Evolutionary conservation across 2,888 invertebrate genomes (phyloP).

Genomic region (Argyresthia albistria): DNA sequence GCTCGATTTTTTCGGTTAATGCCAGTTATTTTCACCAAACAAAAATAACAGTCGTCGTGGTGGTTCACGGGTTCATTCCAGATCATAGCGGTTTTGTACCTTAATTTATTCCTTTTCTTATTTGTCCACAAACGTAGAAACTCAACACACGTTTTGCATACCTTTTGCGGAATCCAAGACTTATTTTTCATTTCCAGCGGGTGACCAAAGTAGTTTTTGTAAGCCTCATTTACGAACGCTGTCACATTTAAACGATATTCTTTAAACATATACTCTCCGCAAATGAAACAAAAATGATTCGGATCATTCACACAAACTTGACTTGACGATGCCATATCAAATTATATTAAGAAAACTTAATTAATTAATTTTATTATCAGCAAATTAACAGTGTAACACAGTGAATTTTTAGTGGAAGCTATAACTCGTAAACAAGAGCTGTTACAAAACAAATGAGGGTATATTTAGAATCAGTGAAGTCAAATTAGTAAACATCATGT

Average conservation of each 20-base stretch:
- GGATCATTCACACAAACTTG: not conserved
- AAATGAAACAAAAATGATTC: not conserved
- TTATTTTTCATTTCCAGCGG: not conserved
- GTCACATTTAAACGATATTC: slow-evolving; percentile 13
- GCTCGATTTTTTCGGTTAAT: too few species aligned
- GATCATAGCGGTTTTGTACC: too few species aligned
- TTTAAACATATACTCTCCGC: slow-evolving; percentile 16
- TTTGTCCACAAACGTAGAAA: not conserved
- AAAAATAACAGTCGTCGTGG: too few species aligned
- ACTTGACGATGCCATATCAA: not conserved
- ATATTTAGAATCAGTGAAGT: not conserved
- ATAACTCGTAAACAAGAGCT: too few species aligned
- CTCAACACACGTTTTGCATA: not conserved
- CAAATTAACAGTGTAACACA: slow-evolving; percentile 5
- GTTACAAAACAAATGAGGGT: not conserved
- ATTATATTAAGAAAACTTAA: too few species aligned
- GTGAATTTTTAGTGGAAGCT: too few species aligned
- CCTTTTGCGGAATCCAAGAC: not conserved
- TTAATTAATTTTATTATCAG: too few species aligned
- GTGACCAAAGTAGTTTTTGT: not conserved
- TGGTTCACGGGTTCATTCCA: too few species aligned
- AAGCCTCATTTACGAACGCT: not conserved
- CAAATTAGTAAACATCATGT: not conserved
- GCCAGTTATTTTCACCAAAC: too few species aligned
- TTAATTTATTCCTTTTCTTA: not conserved